phyloP scores from a whole-genome alignment of 2,113 vertebrate species.

The Heloderma charlesbogerti region DNA sequence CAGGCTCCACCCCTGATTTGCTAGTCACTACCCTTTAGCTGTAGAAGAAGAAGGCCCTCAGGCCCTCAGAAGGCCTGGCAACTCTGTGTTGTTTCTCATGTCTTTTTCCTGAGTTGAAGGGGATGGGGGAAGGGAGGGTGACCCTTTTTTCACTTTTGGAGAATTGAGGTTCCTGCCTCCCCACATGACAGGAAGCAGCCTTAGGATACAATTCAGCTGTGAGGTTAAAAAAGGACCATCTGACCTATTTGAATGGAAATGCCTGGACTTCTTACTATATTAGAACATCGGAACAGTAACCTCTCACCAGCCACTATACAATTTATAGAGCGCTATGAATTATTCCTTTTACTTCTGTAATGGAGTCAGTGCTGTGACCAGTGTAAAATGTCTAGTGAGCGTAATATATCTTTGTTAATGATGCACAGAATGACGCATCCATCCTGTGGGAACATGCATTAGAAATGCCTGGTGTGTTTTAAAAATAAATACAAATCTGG shows the following conservation, averaged over 20 bases:
- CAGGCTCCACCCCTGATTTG: background rate
- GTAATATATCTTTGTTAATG: slow-evolving; percentile 24
- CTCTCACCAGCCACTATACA: background rate
- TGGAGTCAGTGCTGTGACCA: slow-evolving; percentile 12
- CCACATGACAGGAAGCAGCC: background rate
- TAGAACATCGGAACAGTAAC: background rate
- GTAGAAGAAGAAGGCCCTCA: too few species aligned
- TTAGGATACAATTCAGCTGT: background rate
- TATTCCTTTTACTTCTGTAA: slow-evolving; percentile 28
- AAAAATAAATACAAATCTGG: background rate
- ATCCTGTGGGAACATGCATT: background rate
- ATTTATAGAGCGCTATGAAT: background rate
- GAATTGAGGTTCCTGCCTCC: slow-evolving; percentile 33
- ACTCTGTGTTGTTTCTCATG: too few species aligned
- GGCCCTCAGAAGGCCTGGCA: too few species aligned
- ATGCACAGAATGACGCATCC: accelerated
- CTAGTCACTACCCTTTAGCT: background rate
- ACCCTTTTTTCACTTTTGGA: slow-evolving; percentile 63
- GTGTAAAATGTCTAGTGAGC: background rate
- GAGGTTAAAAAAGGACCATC: background rate
- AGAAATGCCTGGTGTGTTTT: background rate
- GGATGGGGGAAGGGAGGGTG: background rate
- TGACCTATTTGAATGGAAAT: background rate
- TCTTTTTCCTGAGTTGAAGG: background rate
- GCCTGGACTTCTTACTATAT: background rate